A percentile compares a stretch with the other conserved stretches of the same genome.
Evolutionary conservation across 2,113 vertebrate genomes (phyloP).

Genomic region (Dinomys branickii): DNA sequence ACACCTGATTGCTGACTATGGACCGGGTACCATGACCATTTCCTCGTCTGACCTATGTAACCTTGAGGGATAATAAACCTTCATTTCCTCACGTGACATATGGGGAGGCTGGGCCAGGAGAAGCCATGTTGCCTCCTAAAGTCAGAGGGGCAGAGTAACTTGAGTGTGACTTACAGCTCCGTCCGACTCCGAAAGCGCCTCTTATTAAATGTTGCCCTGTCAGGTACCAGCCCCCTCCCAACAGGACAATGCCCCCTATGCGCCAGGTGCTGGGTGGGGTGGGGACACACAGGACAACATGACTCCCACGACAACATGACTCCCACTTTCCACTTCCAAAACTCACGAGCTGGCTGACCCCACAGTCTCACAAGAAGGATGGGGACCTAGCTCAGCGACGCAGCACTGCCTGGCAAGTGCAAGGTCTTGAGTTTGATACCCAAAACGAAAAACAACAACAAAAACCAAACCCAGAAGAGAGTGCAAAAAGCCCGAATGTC

Average conservation of each 20-base stretch:
- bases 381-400: no score
- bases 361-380: not conserved
- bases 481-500: fast-evolving
- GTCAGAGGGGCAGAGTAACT: not conserved
- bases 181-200: not conserved
- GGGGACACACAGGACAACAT: no score
- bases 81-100: not conserved
- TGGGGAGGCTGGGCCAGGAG: not conserved
- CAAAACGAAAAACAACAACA: no score
- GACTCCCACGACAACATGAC: fast-evolving
- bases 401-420: no score
- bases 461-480: not conserved
- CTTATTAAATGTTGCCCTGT: not conserved
- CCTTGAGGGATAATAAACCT: no score
- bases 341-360: fast-evolving
- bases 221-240: fast-evolving
- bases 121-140: not conserved
- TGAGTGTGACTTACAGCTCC: fast-evolving
- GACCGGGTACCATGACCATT: not conserved
- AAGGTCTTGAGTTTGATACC: no score
- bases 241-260: not conserved
- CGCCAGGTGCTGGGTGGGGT: no score
- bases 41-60: not conserved
- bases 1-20: fast-evolving
- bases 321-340: not conserved